Conservation (phyloP, 2,888 invertebrate genomes). For the Synanthedon formicaeformis region DNA sequence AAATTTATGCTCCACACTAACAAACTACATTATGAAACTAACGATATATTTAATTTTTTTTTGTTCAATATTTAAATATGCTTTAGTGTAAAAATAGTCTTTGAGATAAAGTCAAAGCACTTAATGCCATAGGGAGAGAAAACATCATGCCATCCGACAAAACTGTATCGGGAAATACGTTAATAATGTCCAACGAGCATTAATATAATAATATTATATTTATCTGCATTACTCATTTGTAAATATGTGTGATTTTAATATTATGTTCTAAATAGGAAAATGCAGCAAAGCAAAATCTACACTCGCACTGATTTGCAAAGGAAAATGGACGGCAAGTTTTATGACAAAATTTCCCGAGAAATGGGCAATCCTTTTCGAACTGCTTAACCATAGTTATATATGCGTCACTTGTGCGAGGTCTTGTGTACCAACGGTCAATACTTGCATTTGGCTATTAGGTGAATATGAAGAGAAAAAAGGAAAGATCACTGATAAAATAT, state of each 20-base stretch:
- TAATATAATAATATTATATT: conserved; percentile 12
- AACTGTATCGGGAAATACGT: conserved; percentile 28
- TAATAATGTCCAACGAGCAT: conserved; percentile 49
- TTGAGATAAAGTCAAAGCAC: conserved; percentile 50
- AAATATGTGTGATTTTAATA: conserved; percentile 19
- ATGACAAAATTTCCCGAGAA: conserved; percentile 18
- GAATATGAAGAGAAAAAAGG: too few species aligned
- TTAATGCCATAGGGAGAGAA: conserved; percentile 23
- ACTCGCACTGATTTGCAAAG: conserved; percentile 44
- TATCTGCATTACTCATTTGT: conserved; percentile 26
- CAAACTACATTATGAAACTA: conserved; percentile 58
- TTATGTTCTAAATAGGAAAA: conserved; percentile 27
- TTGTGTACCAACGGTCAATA: too few species aligned
- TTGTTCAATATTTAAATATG: conserved; percentile 38
- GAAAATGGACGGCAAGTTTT: conserved; percentile 63
- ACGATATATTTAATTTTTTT: conserved; percentile 51
- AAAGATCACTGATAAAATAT: too few species aligned
- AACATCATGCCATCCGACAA: conserved; percentile 13
- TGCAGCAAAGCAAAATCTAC: conserved; percentile 29
- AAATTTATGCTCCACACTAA: conserved; percentile 58
- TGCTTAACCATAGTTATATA: not conserved
- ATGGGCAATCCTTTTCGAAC: not conserved
- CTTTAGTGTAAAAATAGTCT: conserved; percentile 63
- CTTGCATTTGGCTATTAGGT: too few species aligned
- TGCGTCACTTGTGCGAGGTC: not conserved